Evolutionary conservation across 2,888 invertebrate species (phyloP), one percentile per base, ranked within the genome.

Genomic region (Stramonita haemastoma): DNA sequence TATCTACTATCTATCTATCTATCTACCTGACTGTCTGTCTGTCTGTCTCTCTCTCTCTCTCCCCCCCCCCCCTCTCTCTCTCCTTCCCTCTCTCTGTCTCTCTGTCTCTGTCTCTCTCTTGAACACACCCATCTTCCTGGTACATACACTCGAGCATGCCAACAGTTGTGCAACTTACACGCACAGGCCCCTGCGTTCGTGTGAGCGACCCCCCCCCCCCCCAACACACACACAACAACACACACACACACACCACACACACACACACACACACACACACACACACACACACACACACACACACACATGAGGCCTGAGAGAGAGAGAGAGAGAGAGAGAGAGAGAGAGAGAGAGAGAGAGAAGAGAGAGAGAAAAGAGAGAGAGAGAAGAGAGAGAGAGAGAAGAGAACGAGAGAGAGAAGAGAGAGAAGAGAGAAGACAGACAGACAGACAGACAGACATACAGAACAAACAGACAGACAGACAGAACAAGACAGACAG

Each of bases 241-340:
- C 46, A 46, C 46, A 26, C 66, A 66, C 66, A 26, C 66, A 66
- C 66, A 17, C n/a, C 0, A 32, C 77, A 15, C 77, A 77, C 17
- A 26, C 77, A 77, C 77, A 77, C 26, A 22, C 77, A 13, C 77
- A 26, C 26, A 2, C 17, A 77, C 77, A 77, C 77, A 77, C 77
- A 77, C 77, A 77, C 77, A 77, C 77, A 77, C 77, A 77, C 77
- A 77, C 77, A 77, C 77, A 77, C 77, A 77, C 77, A 77, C 77
- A 77, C 77, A 77, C 77, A 77, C 77, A 77, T 29, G n/a, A 32
- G 15, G 79, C n/a, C 15, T 5, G 36, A 83, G 34, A n/a, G 83
- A 36, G 73, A 77, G 73, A 77, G 73, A 77, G 73, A 29, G 11
- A 77, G 73, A 73, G 73, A 73, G 73, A 73, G 73, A 73, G 73